phyloP scores from a whole-genome alignment of 2,888 invertebrate species.

The Philaethria dido region DNA sequence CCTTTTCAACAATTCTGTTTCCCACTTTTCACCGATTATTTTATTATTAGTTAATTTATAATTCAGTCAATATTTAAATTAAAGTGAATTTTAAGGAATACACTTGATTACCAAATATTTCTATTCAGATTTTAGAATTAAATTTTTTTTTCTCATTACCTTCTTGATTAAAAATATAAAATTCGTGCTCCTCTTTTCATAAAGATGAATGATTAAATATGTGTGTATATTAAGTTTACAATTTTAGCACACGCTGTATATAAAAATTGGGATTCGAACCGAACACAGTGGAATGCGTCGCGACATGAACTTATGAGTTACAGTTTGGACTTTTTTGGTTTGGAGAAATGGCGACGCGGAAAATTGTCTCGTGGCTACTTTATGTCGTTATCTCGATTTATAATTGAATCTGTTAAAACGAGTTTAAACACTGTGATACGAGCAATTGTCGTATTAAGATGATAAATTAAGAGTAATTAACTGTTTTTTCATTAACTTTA shows the following conservation, averaged over 20 bases:
- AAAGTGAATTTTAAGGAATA: no score
- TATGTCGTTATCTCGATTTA: constrained; percentile 30
- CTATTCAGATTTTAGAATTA: no score
- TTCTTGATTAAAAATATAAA: no score
- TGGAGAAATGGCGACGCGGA: constrained; percentile 52
- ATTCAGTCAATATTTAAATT: no score
- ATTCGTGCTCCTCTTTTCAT: no score
- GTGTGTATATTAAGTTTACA: not conserved
- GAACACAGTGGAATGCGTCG: constrained; percentile 66
- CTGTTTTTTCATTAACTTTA: not conserved
- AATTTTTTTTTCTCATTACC: no score
- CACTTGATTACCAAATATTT: no score
- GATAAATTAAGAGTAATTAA: not conserved
- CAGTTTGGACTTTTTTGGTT: constrained; percentile 62
- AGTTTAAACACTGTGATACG: not conserved
- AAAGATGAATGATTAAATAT: no score
- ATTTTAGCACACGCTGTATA: constrained; percentile 55
- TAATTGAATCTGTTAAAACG: constrained; percentile 22
- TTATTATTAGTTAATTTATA: no score
- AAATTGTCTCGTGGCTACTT: constrained; percentile 50
- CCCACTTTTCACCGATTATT: no score
- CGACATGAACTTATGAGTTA: constrained; percentile 77
- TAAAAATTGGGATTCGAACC: constrained; percentile 56
- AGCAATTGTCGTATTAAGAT: not conserved
- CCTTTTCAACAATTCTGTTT: no score